Evolutionary conservation across 2,113 vertebrate species (phyloP), one percentile per base, ranked within the genome.

Genomic region (Pygoscelis adeliae): DNA sequence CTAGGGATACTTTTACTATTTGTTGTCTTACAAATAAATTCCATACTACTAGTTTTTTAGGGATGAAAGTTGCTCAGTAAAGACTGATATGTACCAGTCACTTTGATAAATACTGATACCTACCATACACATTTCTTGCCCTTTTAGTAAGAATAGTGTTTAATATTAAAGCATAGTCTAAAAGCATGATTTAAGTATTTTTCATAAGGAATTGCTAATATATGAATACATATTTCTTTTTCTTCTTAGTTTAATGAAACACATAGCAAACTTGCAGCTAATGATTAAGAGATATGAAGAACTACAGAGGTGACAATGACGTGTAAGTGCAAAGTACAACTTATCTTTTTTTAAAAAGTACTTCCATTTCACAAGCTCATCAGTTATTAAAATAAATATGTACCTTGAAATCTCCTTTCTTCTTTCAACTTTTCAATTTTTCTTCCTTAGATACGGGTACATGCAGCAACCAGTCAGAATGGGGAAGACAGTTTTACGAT

Each of bases 381-480:
- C 79, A 83, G 62, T 89, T 90, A 96, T 59, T 74, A 76, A 89
- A 89, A 96, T 80, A 91, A 97, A 95, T 87, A 83, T 92, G 87
- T 97, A 97, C 96, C 96, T 96, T 90, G 88, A 93, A 83, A 96
- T 95, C n/a, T 95, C 92, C 95, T 96, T 97, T 96, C 96, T 96
- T 97, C 93, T 93, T 96, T 97, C 92, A 95, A 90, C 74, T 77
- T 95, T 95, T 86, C 84, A 94, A 21, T 85, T 94, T 97, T 96
- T 98, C 93, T 93, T 98, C 97, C 97, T 93, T 98, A 96, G 95
- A 98, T 69, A 96, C 67, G 84, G 92, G 93, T 42, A 96, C 78
- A 97, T 96, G 94, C 96, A 97, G 95, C 93, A 96, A 98, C 91
- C 96, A 97, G 92, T 96, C 95, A 97, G 96, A 97, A 95, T 90